Conservation (phyloP, 30 jellyfish, hydroid and myxozoan species). For the Mastigias papua region DNA sequence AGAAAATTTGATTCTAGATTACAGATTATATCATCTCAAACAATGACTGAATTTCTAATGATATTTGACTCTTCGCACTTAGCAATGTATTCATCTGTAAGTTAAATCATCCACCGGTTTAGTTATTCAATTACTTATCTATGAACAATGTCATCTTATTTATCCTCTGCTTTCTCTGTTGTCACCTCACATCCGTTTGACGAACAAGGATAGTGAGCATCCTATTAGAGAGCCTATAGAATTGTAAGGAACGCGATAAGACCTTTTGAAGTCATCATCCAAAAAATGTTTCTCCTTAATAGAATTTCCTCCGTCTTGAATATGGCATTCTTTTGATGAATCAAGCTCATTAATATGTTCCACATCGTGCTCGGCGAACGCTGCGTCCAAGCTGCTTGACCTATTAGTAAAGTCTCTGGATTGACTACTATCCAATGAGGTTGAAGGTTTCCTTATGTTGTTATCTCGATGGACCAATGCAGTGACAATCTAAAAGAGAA, state of each 20-base stretch:
- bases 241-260: not conserved
- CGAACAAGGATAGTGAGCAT: not conserved
- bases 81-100: too few species aligned
- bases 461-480: conserved; percentile 39
- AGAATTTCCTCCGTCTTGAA: conserved; percentile 10
- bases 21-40: too few species aligned
- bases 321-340: conserved; percentile 10
- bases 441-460: not conserved
- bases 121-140: not conserved
- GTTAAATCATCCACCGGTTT: too few species aligned
- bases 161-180: not conserved
- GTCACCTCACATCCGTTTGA: not conserved
- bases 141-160: too few species aligned
- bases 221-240: not conserved
- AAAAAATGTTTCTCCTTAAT: conserved; percentile 20
- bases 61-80: too few species aligned
- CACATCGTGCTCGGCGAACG: conserved; percentile 37
- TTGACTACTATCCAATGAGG: conserved; percentile 2
- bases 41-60: too few species aligned
- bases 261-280: conserved; percentile 27
- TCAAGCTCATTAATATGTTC: conserved; percentile 37
- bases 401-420: conserved; percentile 29
- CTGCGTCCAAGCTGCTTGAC: conserved; percentile 43
- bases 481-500: conserved; percentile 6
- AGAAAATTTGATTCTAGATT: too few species aligned